Base-by-base conservation (phyloP, 2,113 vertebrate species). In the Meriones unguiculatus region DNA sequence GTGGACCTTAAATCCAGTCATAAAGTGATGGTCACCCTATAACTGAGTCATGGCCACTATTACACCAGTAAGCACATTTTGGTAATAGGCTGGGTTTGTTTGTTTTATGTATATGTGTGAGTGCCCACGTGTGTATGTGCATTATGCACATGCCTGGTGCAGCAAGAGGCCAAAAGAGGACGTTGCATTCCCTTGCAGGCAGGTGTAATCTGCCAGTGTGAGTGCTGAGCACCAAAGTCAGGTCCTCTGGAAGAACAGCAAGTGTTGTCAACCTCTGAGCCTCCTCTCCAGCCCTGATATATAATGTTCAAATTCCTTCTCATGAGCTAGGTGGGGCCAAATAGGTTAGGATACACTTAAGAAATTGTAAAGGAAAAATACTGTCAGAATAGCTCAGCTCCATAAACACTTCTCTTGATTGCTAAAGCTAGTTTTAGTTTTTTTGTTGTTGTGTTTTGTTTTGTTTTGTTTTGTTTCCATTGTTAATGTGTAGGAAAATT, bases 341-440 rank as follows among this genome's bases (percentile, higher is more conserved):
- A 35, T 81, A 76, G 46, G 9, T 64, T 96, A 65, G 15, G 13
- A 41, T 85, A 88, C 80, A 13, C n/a, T 72, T 91, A 84, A 70
- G 77, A 75, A 87, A 78, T 88, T 87, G n/a, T 57, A 32, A 90
- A 65, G 14, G 25, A 90, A 80, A 70, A 4, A n/a, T 84, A 50
- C 9, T 80, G 28, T 95, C 38, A 64, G 10, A 67, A 76, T 67
- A 92, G 1, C 20, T 69, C 52, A 89, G 7, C 38, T 91, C 69
- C 81, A 67, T 52, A 95, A 77, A 92, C 88, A 93, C 70, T 92
- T 93, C 50, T 93, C 94, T 41, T 90, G 18, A 14, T 76, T 94
- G n/a, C 38, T 70, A 89, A 93, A 92, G n/a, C 41, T 81, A 52
- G 30, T 81, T 96, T 88, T 77, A 85, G 22, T 88, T 95, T 95